phyloP scores from a whole-genome alignment of 2,797 vertebrate genomes.

The Alfaro cultratus region DNA sequence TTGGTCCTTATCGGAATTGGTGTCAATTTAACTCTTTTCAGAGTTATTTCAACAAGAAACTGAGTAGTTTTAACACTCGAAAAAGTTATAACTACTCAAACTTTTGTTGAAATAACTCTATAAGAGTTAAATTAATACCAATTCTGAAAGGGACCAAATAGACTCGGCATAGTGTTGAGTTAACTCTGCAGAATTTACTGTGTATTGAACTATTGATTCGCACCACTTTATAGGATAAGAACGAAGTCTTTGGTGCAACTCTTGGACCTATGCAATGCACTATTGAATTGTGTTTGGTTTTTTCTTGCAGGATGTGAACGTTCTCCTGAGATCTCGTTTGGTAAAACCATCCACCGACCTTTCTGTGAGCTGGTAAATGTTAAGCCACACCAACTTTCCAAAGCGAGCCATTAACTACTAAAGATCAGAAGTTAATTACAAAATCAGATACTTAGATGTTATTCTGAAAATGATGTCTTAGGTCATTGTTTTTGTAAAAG shows the following conservation, averaged over 20 bases:
- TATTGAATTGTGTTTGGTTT: neutral
- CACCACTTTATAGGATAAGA: neutral
- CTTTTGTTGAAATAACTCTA: no score
- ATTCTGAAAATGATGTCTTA: neutral
- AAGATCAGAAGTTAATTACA: neutral
- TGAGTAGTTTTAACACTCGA: no score
- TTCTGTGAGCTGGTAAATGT: neutral
- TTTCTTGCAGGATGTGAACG: constrained; percentile 2
- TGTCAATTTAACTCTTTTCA: no score
- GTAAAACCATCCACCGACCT: neutral
- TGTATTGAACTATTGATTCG: neutral
- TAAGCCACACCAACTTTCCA: neutral
- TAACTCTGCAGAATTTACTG: no score
- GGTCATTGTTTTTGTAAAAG: neutral
- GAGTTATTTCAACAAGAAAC: no score
- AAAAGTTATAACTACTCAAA: no score
- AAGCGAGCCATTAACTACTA: neutral
- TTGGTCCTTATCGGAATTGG: no score
- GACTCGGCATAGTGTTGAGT: no score
- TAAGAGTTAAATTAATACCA: no score
- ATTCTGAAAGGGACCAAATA: no score
- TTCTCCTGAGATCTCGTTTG: neutral
- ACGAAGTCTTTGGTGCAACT: neutral
- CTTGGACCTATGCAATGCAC: neutral
- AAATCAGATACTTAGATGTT: neutral